A percentile compares a stretch with the other conserved stretches of the same genome.
phyloP scores from a whole-genome alignment of 2,888 invertebrate genomes.

The Acrocyrtus sp. region DNA sequence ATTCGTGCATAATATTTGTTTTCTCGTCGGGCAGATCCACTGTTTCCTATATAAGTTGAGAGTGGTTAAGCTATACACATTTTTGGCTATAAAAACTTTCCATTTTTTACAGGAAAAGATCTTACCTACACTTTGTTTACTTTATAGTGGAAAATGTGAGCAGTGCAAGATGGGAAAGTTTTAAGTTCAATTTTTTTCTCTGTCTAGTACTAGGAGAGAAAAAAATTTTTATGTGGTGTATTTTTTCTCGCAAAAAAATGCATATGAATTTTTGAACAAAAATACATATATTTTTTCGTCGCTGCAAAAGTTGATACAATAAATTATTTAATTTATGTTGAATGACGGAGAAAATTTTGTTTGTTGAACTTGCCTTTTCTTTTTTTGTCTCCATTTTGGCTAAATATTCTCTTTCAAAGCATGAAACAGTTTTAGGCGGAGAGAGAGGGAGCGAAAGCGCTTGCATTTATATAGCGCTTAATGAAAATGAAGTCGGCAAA shows the following conservation, averaged over 20 bases:
- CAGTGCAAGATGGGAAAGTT: too few species aligned
- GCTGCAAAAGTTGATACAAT: neutral
- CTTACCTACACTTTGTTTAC: too few species aligned
- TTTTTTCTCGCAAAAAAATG: neutral
- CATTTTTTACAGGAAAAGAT: too few species aligned
- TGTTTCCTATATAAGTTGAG: too few species aligned
- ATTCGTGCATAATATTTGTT: conserved; percentile 34
- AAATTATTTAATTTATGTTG: conserved; percentile 31
- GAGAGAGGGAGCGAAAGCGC: neutral
- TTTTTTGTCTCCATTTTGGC: too few species aligned
- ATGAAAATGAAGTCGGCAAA: too few species aligned
- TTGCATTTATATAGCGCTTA: conserved; percentile 31
- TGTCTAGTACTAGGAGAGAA: neutral
- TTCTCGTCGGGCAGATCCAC: neutral
- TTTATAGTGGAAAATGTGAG: neutral
- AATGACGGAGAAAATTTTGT: conserved; percentile 30
- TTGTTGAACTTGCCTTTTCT: neutral
- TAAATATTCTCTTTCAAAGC: too few species aligned
- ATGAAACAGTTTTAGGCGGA: too few species aligned
- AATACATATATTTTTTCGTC: too few species aligned
- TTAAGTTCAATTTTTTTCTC: neutral
- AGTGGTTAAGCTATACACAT: too few species aligned
- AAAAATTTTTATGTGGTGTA: neutral
- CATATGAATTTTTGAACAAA: neutral
- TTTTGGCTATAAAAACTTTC: too few species aligned